These are phyloP conservation scores for Morpho achilles DNA, from an alignment of 2,888 invertebrate genomes.

Conservation along the genomic window DNA sequence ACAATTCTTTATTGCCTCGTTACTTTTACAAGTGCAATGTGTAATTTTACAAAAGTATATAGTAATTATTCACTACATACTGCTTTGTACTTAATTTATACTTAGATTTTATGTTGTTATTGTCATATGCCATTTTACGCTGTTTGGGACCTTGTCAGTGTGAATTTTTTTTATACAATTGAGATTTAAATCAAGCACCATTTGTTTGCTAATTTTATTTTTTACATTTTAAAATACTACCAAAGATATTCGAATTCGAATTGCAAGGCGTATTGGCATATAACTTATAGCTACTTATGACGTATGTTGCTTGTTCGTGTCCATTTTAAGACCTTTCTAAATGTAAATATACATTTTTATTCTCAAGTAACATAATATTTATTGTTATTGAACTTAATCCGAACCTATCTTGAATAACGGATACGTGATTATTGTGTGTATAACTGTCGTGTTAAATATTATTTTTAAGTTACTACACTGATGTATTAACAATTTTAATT, in stretches of 20 bases:
- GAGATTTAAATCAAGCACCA: not conserved
- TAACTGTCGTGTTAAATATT: slow-evolving; percentile 30
- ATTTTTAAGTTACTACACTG: slow-evolving; percentile 48
- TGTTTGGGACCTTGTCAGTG: not conserved
- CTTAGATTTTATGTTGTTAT: slow-evolving; percentile 8
- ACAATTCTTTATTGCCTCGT: slow-evolving; percentile 36
- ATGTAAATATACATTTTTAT: slow-evolving; percentile 21
- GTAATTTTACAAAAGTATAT: slow-evolving; percentile 31
- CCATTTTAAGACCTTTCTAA: slow-evolving; percentile 8
- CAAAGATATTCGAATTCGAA: slow-evolving; percentile 24
- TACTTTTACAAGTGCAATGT: slow-evolving; percentile 34
- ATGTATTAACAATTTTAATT: slow-evolving; percentile 63
- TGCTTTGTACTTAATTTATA: slow-evolving; percentile 48
- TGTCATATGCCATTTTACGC: slow-evolving; percentile 17
- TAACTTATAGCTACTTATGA: slow-evolving; percentile 17
- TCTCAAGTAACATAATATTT: slow-evolving; percentile 17
- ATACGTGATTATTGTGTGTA: slow-evolving; percentile 19
- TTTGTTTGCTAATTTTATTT: slow-evolving; percentile 12
- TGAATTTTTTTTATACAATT: too few species aligned
- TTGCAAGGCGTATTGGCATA: slow-evolving; percentile 18
- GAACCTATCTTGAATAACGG: slow-evolving; percentile 7
- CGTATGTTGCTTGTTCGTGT: slow-evolving; percentile 12
- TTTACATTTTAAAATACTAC: slow-evolving; percentile 17
- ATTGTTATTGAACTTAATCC: slow-evolving; percentile 7
- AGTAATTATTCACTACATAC: slow-evolving; percentile 25